A percentile compares a stretch with the other conserved stretches of the same genome.
Evolutionary conservation across 53 echinoderm and acorn worm genomes (phyloP).

Genomic region (Echinarachnius parma): DNA sequence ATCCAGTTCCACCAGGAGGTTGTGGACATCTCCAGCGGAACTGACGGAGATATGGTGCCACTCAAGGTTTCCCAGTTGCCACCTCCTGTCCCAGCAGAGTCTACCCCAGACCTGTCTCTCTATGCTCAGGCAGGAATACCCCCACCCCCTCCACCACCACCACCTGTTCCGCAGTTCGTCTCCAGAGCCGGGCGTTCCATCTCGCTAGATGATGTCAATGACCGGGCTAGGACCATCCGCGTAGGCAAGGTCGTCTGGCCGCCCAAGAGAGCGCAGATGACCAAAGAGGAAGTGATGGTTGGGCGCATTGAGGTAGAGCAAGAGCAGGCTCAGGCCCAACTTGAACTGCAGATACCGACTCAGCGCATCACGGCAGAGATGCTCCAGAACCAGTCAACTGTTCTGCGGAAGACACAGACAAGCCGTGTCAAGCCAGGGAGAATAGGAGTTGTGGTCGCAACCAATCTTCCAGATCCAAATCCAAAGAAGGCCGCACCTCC

Average conservation of each 20-base stretch:
- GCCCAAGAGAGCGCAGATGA: conserved; percentile 47
- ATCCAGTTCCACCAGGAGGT: conserved; percentile 59
- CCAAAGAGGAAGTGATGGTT: conserved; percentile 36
- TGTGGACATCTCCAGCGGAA: conserved; percentile 47
- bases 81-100: not conserved
- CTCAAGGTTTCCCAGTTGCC: not conserved
- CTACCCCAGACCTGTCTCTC: too few relatives aligned
- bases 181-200: conserved; percentile 60
- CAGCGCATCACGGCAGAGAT: conserved; percentile 13
- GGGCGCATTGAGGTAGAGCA: conserved; percentile 30
- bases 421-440: conserved; percentile 13
- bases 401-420: conserved; percentile 37
- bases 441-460: conserved; percentile 35
- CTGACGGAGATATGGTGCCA: conserved; percentile 5
- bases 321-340: conserved; percentile 2
- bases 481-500: conserved; percentile 7
- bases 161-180: conserved; percentile 54
- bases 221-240: conserved; percentile 80
- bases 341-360: conserved; percentile 18
- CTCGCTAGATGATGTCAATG: conserved; percentile 49
- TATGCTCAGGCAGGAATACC: too few relatives aligned
- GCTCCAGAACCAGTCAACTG: conserved; percentile 36
- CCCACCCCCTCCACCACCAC: conserved; percentile 53
- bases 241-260: conserved; percentile 93
- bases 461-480: conserved; percentile 18